These are phyloP conservation scores for Seira sanloemensis DNA, from an alignment of 2,888 invertebrate species.

Conservation along the genomic window DNA sequence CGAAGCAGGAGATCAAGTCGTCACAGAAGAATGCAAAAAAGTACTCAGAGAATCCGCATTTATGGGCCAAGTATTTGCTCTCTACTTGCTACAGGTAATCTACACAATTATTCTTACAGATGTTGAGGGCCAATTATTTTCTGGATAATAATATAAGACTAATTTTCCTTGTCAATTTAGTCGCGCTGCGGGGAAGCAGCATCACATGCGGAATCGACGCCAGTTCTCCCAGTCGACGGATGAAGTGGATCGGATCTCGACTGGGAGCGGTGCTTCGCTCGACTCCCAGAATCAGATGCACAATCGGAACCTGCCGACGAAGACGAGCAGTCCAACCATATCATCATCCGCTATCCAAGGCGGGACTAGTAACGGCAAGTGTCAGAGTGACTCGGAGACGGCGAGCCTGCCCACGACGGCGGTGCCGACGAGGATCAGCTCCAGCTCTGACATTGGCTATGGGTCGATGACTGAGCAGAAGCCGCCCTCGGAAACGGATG, in stretches of 20 bases:
- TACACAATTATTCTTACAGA: too few species aligned
- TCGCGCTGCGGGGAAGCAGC: slow-evolving; percentile 83
- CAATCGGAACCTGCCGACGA: slow-evolving; percentile 23
- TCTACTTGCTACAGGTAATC: slow-evolving; percentile 88
- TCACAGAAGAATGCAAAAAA: slow-evolving; percentile 88
- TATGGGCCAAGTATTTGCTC: slow-evolving; percentile 94
- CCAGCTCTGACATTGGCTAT: slow-evolving; percentile 77
- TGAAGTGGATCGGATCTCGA: slow-evolving; percentile 73
- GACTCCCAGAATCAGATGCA: slow-evolving; percentile 62
- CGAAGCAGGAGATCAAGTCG: slow-evolving; percentile 95
- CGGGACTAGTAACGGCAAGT: slow-evolving; percentile 50
- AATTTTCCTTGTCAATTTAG: too few species aligned
- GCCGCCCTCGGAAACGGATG: slow-evolving; percentile 68
- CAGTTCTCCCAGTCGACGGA: slow-evolving; percentile 70
- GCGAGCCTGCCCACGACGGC: slow-evolving; percentile 53
- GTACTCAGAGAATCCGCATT: slow-evolving; percentile 83
- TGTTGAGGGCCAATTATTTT: too few species aligned
- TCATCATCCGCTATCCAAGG: slow-evolving; percentile 53
- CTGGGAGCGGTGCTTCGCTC: slow-evolving; percentile 69
- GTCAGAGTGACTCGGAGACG: slow-evolving; percentile 67
- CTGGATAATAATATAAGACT: too few species aligned
- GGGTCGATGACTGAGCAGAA: slow-evolving; percentile 77
- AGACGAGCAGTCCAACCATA: slow-evolving; percentile 44
- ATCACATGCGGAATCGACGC: slow-evolving; percentile 74
- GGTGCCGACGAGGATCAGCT: slow-evolving; percentile 71